Base-by-base conservation (phyloP, 2,797 vertebrate genomes). In the Parauchenoglanis punctatus region DNA sequence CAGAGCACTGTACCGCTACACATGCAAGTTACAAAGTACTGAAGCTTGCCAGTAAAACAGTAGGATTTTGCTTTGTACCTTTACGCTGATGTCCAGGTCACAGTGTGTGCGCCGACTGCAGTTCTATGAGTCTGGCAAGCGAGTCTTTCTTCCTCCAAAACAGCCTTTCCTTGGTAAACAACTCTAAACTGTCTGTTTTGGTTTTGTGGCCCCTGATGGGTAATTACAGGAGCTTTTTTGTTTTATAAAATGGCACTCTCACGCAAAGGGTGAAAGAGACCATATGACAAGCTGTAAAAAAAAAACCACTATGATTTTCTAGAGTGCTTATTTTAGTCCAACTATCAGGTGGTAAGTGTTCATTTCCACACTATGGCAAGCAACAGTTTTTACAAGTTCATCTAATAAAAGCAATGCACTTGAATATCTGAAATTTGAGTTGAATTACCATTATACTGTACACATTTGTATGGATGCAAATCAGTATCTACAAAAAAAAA, bases 211-310 rank as follows among this genome's bases (percentile, higher is more conserved):
- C 81, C 59, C 78, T 28, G 40, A 88, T 13, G n/a, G 84, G 72
- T 87, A 90, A 90, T 90, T 89, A 89, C 86, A 87, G 86, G 84
- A 88, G 76, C 58, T 84, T 80, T 81, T 73, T 80, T 85, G 81
- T 81, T 65, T 85, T 46, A 81, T 70, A 85, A 90, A 90, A 68
- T 70, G 63, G 6, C 44, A 68, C 54, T 89, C 78, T 87, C 89
- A 89, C 87, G 83, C 84, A 87, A 88, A 4, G 52, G 15, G 44
- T 49, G 31, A 49, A 49, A 49, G 63, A 70, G 84, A 86, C 56
- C 20, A 67, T 81, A 81, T 83, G 65, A 85, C 80, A 77, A 28
- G 58, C 46, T 85, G 46, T 65, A 65, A 83, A 83, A 49, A 49
- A 49, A 49, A 85, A 86, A 56, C 18, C 25, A 73, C 82, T 80